phyloP scores from a whole-genome alignment of 2,888 invertebrate genomes.

The Erpobdella octoculata region DNA sequence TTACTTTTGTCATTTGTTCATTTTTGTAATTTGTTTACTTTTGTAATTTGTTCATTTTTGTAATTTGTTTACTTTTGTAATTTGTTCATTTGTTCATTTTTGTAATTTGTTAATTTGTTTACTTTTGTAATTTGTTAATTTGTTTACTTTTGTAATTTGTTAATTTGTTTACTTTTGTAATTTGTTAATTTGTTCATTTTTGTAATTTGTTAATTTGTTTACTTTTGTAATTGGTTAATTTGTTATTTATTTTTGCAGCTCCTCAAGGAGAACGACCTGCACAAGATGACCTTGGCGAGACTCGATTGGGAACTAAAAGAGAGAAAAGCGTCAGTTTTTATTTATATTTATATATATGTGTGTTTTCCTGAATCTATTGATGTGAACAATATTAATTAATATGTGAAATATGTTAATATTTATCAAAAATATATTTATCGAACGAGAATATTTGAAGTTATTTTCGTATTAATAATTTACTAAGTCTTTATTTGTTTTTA shows the following conservation, averaged over 20 bases:
- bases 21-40: background rate
- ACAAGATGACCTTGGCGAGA: constrained; percentile 73
- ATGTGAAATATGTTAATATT: background rate
- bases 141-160: background rate
- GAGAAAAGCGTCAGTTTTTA: constrained; percentile 62
- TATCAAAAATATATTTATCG: no score
- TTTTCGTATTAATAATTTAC: no score
- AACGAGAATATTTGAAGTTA: no score
- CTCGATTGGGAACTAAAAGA: constrained; percentile 85
- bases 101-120: background rate
- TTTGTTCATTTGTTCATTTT: background rate
- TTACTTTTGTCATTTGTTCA: background rate
- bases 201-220: background rate
- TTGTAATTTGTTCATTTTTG: no score
- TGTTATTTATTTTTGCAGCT: constrained; percentile 1
- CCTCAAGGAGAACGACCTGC: constrained; percentile 59
- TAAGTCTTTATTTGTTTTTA: no score
- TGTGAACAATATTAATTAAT: background rate
- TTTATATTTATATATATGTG: no score
- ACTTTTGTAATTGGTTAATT: background rate
- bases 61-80: no score
- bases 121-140: background rate
- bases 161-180: background rate
- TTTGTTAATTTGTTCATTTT: background rate
- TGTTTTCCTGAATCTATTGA: background rate